Evolutionary conservation across 1,140 invertebrate genomes (phyloP), one percentile per base, ranked within the genome.

Genomic region (Drosophila jambulina): DNA sequence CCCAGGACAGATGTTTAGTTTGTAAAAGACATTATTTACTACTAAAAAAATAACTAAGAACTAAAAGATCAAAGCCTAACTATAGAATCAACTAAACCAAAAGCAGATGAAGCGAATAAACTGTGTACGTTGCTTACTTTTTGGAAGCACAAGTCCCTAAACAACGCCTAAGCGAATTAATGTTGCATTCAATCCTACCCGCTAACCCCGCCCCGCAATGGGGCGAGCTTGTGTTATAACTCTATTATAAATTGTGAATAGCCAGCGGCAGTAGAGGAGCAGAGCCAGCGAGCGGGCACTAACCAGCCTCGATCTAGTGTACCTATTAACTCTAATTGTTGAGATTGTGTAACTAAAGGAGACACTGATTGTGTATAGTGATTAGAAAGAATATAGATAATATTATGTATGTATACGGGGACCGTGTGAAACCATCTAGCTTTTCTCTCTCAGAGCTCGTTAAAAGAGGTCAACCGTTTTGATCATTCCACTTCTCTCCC

Each of bases 21-120:
- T 57, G 71, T 67, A 68, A 82, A 82, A 82, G 58, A 78, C 80
- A 78, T 78, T 72, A 65, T 29, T 17, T 54, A 80, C 53, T 61
- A 65, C 58, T 61, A 65, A 64, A 70, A 42, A 46, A 27, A 13
- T 27, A 29, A 63, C 21, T 46, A 48, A 27, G 46, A 48, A 36
- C 60, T 54, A 53, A 12, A 48, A 57, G 48, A 72, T 32, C 63
- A 72, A 59, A 67, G 45, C 17, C 29, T 60, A 72, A 74, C 36
- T 59, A 46, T 38, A 70, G 54, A 29, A 23, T 36, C 17, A 48
- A 64, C 40, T 71, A 72, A 80, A 67, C 51, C 51, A 58, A 61
- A 46, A 34, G 45, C 65, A 70, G 25, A 43, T 61, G 46, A 70
- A 45, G 46, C 25, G 40, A 65, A 60, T 72, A 72, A 78, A 79